These are phyloP conservation scores for Lithosia quadra DNA, from an alignment of 2,888 invertebrate genomes.

Conservation along the genomic window DNA sequence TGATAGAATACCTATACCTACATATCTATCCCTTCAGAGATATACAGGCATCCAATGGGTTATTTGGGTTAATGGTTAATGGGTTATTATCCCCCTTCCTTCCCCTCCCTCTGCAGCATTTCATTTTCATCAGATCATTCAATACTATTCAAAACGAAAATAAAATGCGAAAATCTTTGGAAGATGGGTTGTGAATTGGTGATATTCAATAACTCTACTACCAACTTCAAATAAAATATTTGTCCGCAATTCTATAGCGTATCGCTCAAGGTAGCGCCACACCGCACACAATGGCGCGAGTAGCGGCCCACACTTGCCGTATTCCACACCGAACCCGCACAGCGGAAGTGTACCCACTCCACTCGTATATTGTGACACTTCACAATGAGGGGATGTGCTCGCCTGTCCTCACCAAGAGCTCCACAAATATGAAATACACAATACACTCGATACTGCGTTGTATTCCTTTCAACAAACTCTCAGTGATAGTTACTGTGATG, in stretches of 20 bases:
- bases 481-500: background rate
- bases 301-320: background rate
- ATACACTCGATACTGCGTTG: background rate
- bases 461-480: background rate
- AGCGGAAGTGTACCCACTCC: background rate
- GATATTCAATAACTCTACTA: background rate
- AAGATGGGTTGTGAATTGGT: too few species aligned
- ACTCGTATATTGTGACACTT: background rate
- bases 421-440: constrained; percentile 4
- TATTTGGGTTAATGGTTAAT: too few species aligned
- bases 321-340: background rate
- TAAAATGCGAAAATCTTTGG: background rate
- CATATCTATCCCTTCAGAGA: too few species aligned
- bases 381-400: background rate
- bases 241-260: background rate
- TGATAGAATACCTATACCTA: too few species aligned
- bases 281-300: background rate
- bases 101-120: too few species aligned
- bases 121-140: too few species aligned
- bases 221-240: background rate
- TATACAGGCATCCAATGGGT: too few species aligned
- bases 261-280: background rate
- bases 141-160: background rate
- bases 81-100: too few species aligned
- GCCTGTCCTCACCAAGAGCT: background rate